Percentiles rank a stretch among this genome's conserved stretches.
Evolutionary conservation across 2,113 vertebrate species (phyloP).

Genomic region (Anseranas semipalmata): DNA sequence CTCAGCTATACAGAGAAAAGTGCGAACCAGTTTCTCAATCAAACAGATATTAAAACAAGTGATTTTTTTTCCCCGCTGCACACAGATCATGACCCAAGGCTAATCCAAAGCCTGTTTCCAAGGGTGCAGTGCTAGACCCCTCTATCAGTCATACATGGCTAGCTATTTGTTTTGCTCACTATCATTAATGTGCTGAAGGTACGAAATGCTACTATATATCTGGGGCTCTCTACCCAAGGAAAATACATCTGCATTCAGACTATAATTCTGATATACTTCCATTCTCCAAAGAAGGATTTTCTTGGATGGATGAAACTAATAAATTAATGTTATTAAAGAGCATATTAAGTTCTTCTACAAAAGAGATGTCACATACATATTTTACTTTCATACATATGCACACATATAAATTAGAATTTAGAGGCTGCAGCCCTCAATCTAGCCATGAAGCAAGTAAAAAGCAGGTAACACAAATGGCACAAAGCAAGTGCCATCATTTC

Average conservation of each 20-base stretch:
- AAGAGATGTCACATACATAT: neutral
- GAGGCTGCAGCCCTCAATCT: neutral
- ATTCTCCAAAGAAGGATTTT: constrained; percentile 41
- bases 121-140: constrained; percentile 42
- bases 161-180: constrained; percentile 73
- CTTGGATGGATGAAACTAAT: constrained; percentile 28
- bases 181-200: constrained; percentile 57
- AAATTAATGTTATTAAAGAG: constrained; percentile 20
- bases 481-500: neutral
- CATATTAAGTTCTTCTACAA: constrained; percentile 18
- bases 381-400: neutral
- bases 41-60: constrained; percentile 54
- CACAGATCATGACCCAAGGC: constrained; percentile 56
- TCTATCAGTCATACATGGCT: constrained; percentile 53
- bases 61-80: neutral
- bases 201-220: constrained; percentile 44
- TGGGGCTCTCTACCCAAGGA: constrained; percentile 39
- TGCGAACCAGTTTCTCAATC: constrained; percentile 67
- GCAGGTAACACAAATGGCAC: neutral
- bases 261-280: neutral
- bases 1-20: constrained; percentile 20
- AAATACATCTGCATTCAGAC: constrained; percentile 50
- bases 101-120: constrained; percentile 61
- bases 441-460: neutral
- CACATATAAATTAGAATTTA: neutral